Evolutionary conservation across 1,140 invertebrate species (phyloP).

Genomic region (Dendrolimus punctatus): DNA sequence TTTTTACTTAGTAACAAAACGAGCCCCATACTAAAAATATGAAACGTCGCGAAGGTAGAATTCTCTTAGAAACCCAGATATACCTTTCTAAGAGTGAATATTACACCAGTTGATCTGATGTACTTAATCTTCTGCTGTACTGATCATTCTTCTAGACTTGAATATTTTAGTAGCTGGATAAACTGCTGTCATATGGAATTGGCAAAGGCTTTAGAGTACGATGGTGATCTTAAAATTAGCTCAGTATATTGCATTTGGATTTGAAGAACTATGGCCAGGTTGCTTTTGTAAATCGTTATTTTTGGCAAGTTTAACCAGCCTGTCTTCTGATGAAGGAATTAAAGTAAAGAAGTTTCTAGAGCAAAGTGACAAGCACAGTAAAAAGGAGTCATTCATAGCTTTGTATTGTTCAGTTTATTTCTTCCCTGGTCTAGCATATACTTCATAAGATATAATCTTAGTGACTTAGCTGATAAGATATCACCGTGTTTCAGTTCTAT

Average conservation of each 20-base stretch:
- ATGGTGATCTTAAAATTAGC: slow-evolving; percentile 11
- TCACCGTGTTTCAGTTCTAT: too few species aligned
- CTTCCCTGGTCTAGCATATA: too few species aligned
- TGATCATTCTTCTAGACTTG: slow-evolving; percentile 11
- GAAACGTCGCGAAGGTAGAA: too few species aligned
- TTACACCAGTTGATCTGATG: slow-evolving; percentile 14
- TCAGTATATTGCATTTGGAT: slow-evolving; percentile 17
- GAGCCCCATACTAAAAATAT: too few species aligned
- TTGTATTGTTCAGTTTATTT: too few species aligned
- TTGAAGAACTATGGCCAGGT: slow-evolving; percentile 14
- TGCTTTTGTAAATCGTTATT: slow-evolving; percentile 1
- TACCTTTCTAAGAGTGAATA: background rate
- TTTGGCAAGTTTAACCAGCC: background rate
- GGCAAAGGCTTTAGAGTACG: slow-evolving; percentile 10
- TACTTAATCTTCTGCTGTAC: slow-evolving; percentile 21
- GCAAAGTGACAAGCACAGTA: too few species aligned
- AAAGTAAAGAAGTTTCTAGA: background rate
- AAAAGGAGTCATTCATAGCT: too few species aligned
- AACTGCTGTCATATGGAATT: slow-evolving; percentile 15
- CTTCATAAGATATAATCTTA: too few species aligned
- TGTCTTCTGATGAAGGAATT: background rate
- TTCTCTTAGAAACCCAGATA: too few species aligned
- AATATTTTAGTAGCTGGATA: slow-evolving; percentile 19
- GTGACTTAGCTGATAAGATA: too few species aligned
- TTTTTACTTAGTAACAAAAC: too few species aligned